A percentile compares a stretch with the other conserved stretches of the same genome.
These are phyloP conservation scores for Tetramorium parvispinum DNA, from an alignment of 1,140 invertebrate species.

Conservation along the genomic window DNA sequence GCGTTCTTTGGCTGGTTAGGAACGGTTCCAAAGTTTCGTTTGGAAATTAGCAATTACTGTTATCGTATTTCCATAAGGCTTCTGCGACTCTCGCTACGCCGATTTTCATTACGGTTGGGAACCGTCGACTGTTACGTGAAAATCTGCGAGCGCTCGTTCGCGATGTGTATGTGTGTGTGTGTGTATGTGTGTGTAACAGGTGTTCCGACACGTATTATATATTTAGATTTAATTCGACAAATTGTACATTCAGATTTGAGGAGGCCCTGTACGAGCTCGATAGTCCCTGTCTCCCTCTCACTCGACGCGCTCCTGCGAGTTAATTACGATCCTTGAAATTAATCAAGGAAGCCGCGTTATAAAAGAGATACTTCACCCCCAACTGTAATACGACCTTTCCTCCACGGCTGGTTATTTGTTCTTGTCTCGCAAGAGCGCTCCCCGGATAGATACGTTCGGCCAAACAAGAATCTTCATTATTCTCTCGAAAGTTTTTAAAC, in stretches of 20 bases:
- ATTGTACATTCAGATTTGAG: constrained; percentile 49
- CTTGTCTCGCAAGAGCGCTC: constrained; percentile 50
- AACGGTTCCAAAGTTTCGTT: constrained; percentile 44
- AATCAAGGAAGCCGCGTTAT: constrained; percentile 67
- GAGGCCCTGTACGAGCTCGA: constrained; percentile 1
- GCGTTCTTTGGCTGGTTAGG: constrained; percentile 29
- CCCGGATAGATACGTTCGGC: constrained; percentile 61
- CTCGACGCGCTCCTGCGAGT: constrained; percentile 46
- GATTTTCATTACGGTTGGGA: neutral
- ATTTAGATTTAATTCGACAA: constrained; percentile 54
- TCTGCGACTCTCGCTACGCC: neutral
- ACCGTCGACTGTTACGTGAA: neutral
- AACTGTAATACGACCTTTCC: constrained; percentile 52
- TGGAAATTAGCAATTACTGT: constrained; percentile 51
- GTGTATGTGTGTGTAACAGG: constrained; percentile 13
- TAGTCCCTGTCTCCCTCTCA: constrained; percentile 21
- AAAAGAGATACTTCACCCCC: constrained; percentile 60
- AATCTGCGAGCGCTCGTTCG: neutral
- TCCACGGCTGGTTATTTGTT: constrained; percentile 58
- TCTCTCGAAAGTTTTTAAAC: constrained; percentile 67
- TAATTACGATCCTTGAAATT: constrained; percentile 72
- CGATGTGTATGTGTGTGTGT: neutral
- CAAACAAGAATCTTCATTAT: constrained; percentile 70
- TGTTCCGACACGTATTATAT: constrained; percentile 35
- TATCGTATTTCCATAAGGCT: constrained; percentile 56